A percentile compares a stretch with the other conserved stretches of the same genome.
phyloP scores from a whole-genome alignment of 2,797 vertebrate species.

The Fistularia tabacaria region DNA sequence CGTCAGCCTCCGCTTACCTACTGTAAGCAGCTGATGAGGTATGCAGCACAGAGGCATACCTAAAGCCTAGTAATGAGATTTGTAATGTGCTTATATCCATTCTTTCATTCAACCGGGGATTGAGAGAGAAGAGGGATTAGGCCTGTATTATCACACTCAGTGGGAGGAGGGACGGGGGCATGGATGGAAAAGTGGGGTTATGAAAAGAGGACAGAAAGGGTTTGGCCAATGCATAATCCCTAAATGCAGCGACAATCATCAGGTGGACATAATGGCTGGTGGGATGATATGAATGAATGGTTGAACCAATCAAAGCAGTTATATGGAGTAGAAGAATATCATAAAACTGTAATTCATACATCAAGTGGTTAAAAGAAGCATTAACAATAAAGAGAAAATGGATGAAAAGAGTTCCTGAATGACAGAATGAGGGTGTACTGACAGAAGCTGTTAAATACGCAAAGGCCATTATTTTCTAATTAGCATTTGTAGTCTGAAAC shows the following conservation, averaged over 20 bases:
- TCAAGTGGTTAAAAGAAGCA: too few species aligned
- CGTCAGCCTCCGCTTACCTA: constrained; percentile 24
- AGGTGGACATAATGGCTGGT: constrained; percentile 2
- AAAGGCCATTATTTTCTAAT: constrained; percentile 7
- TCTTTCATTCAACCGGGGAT: constrained; percentile 71
- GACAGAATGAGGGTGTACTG: too few species aligned
- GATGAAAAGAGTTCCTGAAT: too few species aligned
- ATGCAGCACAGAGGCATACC: constrained; percentile 59
- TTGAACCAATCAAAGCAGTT: constrained; percentile 11
- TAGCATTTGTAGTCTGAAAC: constrained; percentile 44
- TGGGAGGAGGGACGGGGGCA: constrained; percentile 37
- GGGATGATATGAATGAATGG: background rate
- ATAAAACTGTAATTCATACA: too few species aligned
- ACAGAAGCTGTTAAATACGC: too few species aligned
- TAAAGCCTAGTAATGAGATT: constrained; percentile 79
- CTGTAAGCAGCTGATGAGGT: constrained; percentile 42
- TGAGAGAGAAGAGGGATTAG: constrained; percentile 74
- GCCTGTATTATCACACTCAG: constrained; percentile 71
- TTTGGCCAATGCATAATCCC: constrained; percentile 32
- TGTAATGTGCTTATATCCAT: constrained; percentile 75
- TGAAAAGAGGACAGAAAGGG: constrained; percentile 31
- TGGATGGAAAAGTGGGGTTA: constrained; percentile 41
- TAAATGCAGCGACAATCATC: constrained; percentile 23
- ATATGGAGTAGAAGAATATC: background rate
- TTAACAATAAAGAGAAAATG: background rate